Evolutionary conservation across 2,797 vertebrate species (phyloP).

Genomic region (Xenentodon cancila): DNA sequence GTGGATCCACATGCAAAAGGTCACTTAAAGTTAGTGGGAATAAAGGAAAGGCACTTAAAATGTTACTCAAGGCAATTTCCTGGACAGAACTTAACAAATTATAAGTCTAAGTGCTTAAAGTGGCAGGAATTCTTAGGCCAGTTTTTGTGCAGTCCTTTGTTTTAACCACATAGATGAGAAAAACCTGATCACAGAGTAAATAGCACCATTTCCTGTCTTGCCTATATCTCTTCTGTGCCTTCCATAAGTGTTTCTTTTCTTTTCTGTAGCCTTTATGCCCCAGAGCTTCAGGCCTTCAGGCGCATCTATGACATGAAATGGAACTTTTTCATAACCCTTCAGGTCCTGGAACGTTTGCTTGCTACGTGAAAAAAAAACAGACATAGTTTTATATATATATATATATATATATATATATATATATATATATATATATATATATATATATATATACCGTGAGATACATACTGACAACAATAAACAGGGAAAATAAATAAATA

Average conservation of each 20-base stretch:
- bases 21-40: conserved; percentile 39
- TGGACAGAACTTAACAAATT: conserved; percentile 40
- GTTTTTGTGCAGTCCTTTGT: conserved; percentile 36
- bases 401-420: neutral
- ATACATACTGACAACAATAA: too few species aligned
- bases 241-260: neutral
- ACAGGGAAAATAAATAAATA: too few species aligned
- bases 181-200: conserved; percentile 32
- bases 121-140: conserved; percentile 31
- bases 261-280: conserved; percentile 7
- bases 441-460: too few species aligned
- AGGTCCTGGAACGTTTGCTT: conserved; percentile 6
- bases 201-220: conserved; percentile 29
- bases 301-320: conserved; percentile 39
- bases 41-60: conserved; percentile 32
- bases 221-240: conserved; percentile 14
- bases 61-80: conserved; percentile 40
- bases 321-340: conserved; percentile 47
- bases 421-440: neutral
- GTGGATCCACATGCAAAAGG: conserved; percentile 41
- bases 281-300: conserved; percentile 31
- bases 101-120: conserved; percentile 39
- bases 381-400: neutral
- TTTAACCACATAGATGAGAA: conserved; percentile 36
- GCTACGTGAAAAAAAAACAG: conserved; percentile 3